Percentiles rank a stretch among this genome's conserved stretches.
phyloP scores from a whole-genome alignment of 2,888 invertebrate species.

The Pterostichus madidus region DNA sequence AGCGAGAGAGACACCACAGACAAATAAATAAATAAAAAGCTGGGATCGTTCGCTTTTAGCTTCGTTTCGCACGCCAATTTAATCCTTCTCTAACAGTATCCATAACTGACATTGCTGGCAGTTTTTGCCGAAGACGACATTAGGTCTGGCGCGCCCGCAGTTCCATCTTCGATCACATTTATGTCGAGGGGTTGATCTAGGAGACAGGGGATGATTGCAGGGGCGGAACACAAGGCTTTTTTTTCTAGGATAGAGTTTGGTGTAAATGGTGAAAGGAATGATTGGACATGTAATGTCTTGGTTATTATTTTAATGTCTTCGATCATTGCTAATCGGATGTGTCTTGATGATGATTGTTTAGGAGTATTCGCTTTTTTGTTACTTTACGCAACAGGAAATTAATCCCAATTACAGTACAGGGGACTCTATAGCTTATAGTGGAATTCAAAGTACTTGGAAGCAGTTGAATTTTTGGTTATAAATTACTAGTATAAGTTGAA shows the following conservation, averaged over 20 bases:
- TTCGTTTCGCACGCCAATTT: slow-evolving; percentile 53
- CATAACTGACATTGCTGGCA: slow-evolving; percentile 49
- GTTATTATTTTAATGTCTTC: slow-evolving; percentile 27
- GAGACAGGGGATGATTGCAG: slow-evolving; percentile 14
- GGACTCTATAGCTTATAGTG: too few relatives aligned
- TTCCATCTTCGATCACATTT: slow-evolving; percentile 15
- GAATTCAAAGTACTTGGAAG: too few relatives aligned
- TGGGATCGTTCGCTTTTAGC: slow-evolving; percentile 43
- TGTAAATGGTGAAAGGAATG: too few relatives aligned
- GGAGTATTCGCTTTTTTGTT: too few relatives aligned
- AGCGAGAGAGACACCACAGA: background rate
- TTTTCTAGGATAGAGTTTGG: slow-evolving; percentile 19
- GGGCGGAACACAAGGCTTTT: background rate
- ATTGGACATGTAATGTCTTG: slow-evolving; percentile 31
- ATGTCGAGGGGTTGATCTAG: background rate
- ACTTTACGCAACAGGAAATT: too few relatives aligned
- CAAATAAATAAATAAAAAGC: slow-evolving; percentile 55
- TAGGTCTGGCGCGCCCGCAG: slow-evolving; percentile 11
- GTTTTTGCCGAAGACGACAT: slow-evolving; percentile 47
- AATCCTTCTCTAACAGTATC: slow-evolving; percentile 58
- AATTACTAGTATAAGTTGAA: too few relatives aligned
- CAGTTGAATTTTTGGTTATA: too few relatives aligned
- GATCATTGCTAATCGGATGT: too few relatives aligned
- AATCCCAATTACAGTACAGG: too few relatives aligned
- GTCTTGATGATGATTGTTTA: too few relatives aligned